Conservation (phyloP, 2,888 invertebrate species). For the Acleris emargana region DNA sequence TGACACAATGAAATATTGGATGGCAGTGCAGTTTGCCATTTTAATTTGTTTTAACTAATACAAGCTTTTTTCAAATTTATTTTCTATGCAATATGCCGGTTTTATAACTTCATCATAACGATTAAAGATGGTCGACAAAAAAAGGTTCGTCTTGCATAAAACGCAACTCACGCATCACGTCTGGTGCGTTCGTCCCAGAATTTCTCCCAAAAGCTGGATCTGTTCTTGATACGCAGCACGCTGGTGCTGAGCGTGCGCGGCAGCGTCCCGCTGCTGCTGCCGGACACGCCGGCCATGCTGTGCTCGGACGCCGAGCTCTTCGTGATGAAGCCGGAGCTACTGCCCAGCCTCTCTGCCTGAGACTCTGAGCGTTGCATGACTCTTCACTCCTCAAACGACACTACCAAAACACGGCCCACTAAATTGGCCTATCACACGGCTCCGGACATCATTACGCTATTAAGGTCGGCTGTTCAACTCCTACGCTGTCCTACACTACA, state of each 20-base stretch:
- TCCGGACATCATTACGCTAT: conserved; percentile 47
- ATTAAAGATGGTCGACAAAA: too few species aligned
- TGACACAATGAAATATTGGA: too few species aligned
- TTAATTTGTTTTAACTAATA: too few species aligned
- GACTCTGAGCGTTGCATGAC: conserved; percentile 83
- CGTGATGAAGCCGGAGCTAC: conserved; percentile 63
- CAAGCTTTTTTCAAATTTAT: too few species aligned
- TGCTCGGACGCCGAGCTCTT: conserved; percentile 79
- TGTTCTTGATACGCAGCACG: conserved; percentile 89
- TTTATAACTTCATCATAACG: too few species aligned
- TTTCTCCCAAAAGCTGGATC: conserved; percentile 93
- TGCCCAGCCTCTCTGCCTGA: conserved; percentile 82
- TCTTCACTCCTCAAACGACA: conserved; percentile 44
- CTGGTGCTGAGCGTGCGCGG: conserved; percentile 91
- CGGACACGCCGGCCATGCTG: conserved; percentile 80
- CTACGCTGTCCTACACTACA: conserved; percentile 42
- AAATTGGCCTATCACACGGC: conserved; percentile 41
- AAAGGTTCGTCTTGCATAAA: too few species aligned
- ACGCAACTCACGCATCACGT: conserved; percentile 85
- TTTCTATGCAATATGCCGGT: too few species aligned
- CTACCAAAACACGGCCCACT: conserved; percentile 51
- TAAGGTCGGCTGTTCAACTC: conserved; percentile 42
- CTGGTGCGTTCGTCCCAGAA: conserved; percentile 89
- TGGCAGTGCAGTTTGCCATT: too few species aligned
- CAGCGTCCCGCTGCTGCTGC: conserved; percentile 79